Evolutionary conservation across 2,113 vertebrate genomes (phyloP).

Genomic region (Dicerorhinus sumatrensis): DNA sequence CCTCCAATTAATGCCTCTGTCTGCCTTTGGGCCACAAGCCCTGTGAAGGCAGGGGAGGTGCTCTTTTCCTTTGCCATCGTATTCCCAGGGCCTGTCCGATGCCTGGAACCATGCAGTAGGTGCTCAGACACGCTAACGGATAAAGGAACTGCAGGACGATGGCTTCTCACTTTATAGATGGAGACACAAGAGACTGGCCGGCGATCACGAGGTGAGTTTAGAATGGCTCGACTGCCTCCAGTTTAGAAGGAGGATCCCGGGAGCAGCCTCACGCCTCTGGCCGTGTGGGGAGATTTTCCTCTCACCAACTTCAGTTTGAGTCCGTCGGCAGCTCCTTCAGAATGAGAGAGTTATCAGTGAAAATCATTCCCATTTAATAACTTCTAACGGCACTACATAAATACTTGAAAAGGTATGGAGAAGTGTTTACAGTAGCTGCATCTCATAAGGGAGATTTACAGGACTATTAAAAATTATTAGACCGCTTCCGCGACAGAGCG

Average conservation of each 20-base stretch:
- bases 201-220: background rate
- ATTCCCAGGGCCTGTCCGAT: background rate
- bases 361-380: constrained; percentile 71
- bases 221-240: background rate
- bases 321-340: constrained; percentile 3
- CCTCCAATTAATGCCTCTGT: background rate
- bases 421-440: constrained; percentile 82
- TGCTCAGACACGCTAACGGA: background rate
- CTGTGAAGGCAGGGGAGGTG: background rate
- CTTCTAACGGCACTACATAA: constrained; percentile 72
- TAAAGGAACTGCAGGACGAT: background rate
- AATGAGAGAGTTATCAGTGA: constrained; percentile 66
- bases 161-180: background rate
- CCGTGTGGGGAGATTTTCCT: background rate
- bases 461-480: constrained; percentile 84
- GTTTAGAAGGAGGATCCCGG: background rate
- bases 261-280: background rate
- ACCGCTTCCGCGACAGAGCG: constrained; percentile 71
- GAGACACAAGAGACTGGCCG: too few relatives aligned
- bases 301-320: background rate
- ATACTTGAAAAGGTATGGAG: constrained; percentile 77
- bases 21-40: background rate
- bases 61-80: background rate
- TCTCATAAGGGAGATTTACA: constrained; percentile 84
- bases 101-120: background rate